Evolutionary conservation across 2,888 invertebrate genomes (phyloP).

Genomic region (Ctenicera cuprea): DNA sequence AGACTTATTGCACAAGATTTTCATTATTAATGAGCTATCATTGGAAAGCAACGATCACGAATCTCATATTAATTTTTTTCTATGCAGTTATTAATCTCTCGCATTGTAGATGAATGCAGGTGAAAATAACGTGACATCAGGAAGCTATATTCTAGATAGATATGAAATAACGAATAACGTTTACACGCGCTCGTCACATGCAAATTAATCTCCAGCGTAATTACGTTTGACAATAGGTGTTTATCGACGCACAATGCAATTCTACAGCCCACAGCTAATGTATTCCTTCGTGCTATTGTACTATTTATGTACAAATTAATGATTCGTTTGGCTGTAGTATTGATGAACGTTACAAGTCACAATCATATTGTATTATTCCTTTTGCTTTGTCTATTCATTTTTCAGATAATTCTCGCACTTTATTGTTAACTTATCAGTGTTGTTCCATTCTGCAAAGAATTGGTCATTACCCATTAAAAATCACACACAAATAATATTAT

Average conservation of each 20-base stretch:
- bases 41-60: not conserved
- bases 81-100: not conserved
- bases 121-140: slow-evolving; percentile 9
- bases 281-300: slow-evolving; percentile 22
- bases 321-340: not conserved
- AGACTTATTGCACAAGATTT: slow-evolving; percentile 4
- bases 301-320: slow-evolving; percentile 30
- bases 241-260: slow-evolving; percentile 48
- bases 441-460: too few species aligned
- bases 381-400: not conserved
- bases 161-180: slow-evolving; percentile 28
- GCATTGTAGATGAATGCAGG: slow-evolving; percentile 3
- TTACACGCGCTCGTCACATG: slow-evolving; percentile 42
- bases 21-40: slow-evolving; percentile 15
- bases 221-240: slow-evolving; percentile 50
- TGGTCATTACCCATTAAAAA: too few species aligned
- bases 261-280: slow-evolving; percentile 36
- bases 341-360: not conserved
- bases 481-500: too few species aligned
- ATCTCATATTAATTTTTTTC: not conserved
- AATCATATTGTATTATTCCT: not conserved
- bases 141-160: slow-evolving; percentile 21
- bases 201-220: slow-evolving; percentile 47
- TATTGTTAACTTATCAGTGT: not conserved
- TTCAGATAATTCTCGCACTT: not conserved